A percentile compares a stretch with the other conserved stretches of the same genome.
Conservation (phyloP, 2,888 invertebrate species). For the Pyrochroa serraticornis region DNA sequence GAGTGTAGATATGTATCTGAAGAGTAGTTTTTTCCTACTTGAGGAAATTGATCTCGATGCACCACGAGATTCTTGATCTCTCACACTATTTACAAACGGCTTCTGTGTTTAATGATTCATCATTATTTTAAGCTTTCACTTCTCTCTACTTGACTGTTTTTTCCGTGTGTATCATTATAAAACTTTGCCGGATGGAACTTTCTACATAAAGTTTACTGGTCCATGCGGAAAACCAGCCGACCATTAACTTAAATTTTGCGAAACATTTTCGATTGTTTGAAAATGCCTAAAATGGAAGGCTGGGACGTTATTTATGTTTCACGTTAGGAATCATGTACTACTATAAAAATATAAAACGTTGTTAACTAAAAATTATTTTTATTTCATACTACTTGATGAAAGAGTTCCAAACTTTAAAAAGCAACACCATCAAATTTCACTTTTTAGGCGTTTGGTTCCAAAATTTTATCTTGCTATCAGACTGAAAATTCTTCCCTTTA, state of each 20-base stretch:
- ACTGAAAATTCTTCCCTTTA: too few species aligned
- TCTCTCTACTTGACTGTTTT: constrained; percentile 15
- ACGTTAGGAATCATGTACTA: constrained; percentile 7
- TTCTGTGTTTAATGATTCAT: too few species aligned
- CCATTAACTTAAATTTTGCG: constrained; percentile 11
- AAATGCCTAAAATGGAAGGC: background rate
- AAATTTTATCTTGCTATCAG: too few species aligned
- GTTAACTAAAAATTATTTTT: background rate
- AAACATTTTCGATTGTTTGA: too few species aligned
- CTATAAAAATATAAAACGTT: background rate
- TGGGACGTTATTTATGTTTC: constrained; percentile 23
- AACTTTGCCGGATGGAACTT: constrained; percentile 37
- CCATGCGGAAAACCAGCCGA: constrained; percentile 40
- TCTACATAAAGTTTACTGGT: constrained; percentile 44
- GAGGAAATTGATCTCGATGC: constrained; percentile 26
- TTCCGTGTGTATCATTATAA: constrained; percentile 44
- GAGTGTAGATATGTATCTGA: constrained; percentile 32
- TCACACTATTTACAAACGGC: background rate
- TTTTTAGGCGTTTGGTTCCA: too few species aligned
- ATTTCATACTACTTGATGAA: too few species aligned
- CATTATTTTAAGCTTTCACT: constrained; percentile 30
- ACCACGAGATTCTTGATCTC: constrained; percentile 4
- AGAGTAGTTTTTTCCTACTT: constrained; percentile 18
- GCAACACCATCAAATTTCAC: too few species aligned
- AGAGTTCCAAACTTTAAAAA: too few species aligned